These are phyloP conservation scores for Sialis fuliginosa DNA, from an alignment of 2,888 invertebrate genomes.

Conservation along the genomic window DNA sequence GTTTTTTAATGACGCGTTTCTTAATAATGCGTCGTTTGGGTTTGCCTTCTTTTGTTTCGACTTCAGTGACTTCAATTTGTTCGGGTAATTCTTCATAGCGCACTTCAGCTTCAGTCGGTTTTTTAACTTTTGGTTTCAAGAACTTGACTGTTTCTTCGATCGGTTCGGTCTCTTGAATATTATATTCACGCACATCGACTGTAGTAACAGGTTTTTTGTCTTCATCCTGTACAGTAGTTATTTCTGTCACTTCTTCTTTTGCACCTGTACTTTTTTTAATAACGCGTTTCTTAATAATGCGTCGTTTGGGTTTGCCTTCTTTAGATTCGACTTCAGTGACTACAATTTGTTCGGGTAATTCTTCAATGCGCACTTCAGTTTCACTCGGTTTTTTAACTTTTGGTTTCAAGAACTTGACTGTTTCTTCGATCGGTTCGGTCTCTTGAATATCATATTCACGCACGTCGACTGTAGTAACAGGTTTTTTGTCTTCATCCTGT, in stretches of 20 bases:
- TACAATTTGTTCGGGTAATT: slow-evolving; percentile 15
- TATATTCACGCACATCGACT: slow-evolving; percentile 15
- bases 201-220: slow-evolving; percentile 23
- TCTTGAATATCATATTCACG: slow-evolving; percentile 4
- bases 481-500: slow-evolving; percentile 18
- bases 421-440: slow-evolving; percentile 10
- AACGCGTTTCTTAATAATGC: slow-evolving; percentile 18
- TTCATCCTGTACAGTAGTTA: slow-evolving; percentile 16
- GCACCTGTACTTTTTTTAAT: slow-evolving; percentile 20
- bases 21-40: slow-evolving; percentile 15
- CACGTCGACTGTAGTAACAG: slow-evolving; percentile 17
- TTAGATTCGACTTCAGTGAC: slow-evolving; percentile 12
- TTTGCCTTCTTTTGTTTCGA: slow-evolving; percentile 17
- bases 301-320: slow-evolving; percentile 14
- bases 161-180: slow-evolving; percentile 13
- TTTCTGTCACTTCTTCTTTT: slow-evolving; percentile 19
- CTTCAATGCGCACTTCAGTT: slow-evolving; percentile 7
- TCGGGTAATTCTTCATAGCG: slow-evolving; percentile 18
- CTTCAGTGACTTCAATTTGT: slow-evolving; percentile 17
- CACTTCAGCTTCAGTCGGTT: slow-evolving; percentile 12
- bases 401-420: slow-evolving; percentile 10
- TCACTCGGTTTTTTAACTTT: slow-evolving; percentile 9
- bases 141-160: slow-evolving; percentile 11
- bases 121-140: slow-evolving; percentile 11
- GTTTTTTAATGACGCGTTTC: slow-evolving; percentile 13